Evolutionary conservation across 2,113 vertebrate genomes (phyloP).

Genomic region (Balaenoptera acutorostrata): DNA sequence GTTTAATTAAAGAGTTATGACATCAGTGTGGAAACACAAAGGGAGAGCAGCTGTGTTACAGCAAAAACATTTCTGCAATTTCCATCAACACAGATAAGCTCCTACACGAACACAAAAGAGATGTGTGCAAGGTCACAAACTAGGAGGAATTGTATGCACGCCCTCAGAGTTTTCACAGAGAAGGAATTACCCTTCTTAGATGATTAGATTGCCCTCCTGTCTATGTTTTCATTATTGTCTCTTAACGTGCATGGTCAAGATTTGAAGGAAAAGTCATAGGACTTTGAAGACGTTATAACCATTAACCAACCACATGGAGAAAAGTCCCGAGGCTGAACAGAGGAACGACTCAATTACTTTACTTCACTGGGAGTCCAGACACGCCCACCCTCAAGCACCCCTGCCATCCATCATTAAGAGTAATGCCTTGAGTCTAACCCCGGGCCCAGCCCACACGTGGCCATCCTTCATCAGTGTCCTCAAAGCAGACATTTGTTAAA

Average conservation of each 20-base stretch:
- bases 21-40: constrained; percentile 2
- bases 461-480: background rate
- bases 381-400: background rate
- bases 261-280: background rate
- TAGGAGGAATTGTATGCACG: background rate
- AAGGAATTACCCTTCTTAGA: background rate
- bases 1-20: background rate
- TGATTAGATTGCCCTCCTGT: background rate
- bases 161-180: no score
- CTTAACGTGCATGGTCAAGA: background rate
- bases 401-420: background rate
- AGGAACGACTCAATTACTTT: background rate
- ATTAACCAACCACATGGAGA: background rate
- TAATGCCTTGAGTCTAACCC: background rate
- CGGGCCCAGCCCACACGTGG: background rate
- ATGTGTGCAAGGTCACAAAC: background rate
- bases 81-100: background rate
- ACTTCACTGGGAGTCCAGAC: background rate
- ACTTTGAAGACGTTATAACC: background rate
- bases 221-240: background rate
- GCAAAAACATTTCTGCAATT: background rate
- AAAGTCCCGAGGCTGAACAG: background rate
- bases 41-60: background rate
- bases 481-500: background rate
- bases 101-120: background rate